A percentile compares a stretch with the other conserved stretches of the same genome.
These are phyloP conservation scores for Phytoseiulus persimilis DNA, from an alignment of 2,888 invertebrate genomes.

Conservation along the genomic window DNA sequence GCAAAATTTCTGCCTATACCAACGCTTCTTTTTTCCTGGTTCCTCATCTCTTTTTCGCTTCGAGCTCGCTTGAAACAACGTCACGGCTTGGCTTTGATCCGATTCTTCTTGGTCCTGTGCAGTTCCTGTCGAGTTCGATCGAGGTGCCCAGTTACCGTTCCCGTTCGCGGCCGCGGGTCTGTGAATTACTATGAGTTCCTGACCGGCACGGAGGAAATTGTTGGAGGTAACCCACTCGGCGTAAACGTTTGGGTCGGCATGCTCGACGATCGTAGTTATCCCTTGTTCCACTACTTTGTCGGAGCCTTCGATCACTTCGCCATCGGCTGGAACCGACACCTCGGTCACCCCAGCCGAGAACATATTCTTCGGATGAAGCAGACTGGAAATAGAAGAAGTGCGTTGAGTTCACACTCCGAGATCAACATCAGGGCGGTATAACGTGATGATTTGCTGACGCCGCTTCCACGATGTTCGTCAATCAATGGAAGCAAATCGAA, in stretches of 20 bases:
- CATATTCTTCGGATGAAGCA: background rate
- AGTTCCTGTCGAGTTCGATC: background rate
- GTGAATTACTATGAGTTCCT: slow-evolving; percentile 10
- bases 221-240: slow-evolving; percentile 15
- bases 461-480: too few species aligned
- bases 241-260: background rate
- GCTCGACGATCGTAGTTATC: background rate
- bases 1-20: slow-evolving; percentile 42
- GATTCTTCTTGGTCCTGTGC: background rate
- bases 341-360: background rate
- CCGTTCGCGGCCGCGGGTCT: background rate
- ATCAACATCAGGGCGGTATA: background rate
- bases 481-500: too few species aligned
- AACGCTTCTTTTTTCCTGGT: slow-evolving; percentile 39
- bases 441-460: background rate
- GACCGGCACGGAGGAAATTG: slow-evolving; percentile 12
- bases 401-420: background rate
- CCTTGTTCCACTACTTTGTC: background rate
- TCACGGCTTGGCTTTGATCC: background rate
- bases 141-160: background rate
- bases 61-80: background rate
- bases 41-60: slow-evolving; percentile 1
- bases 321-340: slow-evolving; percentile 33
- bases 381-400: background rate
- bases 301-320: background rate